Evolutionary conservation across 2,888 invertebrate genomes (phyloP), one percentile per base, ranked within the genome.

Genomic region (Coleophora deauratella): DNA sequence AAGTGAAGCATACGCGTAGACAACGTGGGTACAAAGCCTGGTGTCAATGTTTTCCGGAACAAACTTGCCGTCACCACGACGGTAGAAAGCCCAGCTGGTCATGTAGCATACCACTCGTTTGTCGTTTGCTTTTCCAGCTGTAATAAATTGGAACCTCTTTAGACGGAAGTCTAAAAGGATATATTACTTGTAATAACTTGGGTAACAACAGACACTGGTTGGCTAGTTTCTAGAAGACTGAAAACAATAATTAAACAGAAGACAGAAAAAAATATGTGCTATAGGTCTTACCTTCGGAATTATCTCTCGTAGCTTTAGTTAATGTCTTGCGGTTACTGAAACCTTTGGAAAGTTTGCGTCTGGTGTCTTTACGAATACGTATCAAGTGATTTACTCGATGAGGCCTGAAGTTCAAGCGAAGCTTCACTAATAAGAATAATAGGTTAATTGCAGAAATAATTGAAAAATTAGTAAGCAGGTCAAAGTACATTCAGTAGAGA

Each of bases 1-100:
- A 40, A 97, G 81, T 21, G 93, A 93, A 1, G 95, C 95, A 62
- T 96, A 97, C 0, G 97, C 96, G 59, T 97, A 97, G 11, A 97
- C 89, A 0, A 97, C 78, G 55, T 96, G 95, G 0, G 96, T 96
- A 65, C 98, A 98, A 0, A 97, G 87, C 40, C 89, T 84, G 0
- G 92, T 88, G 58, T 96, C 93, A 1, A 96, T 81, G 52, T 94
- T 90, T 72, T 96, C 96, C 0, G 96, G 96, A 0, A 93, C 92
- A 66, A 94, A 97, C 71, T 93, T 92, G 3, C 93, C 95, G 42
- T 93, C 93, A 0, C 89, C 91, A 52, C 93, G 91, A 42, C 96
- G 87, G 62, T 96, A 94, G 74, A 93, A 91, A 0, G 96, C 91
- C 96, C 96, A 97, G 61, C 93, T 96, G 0, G 96, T 94, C 66